Evolutionary conservation across 2,888 invertebrate species (phyloP).

Genomic region (Caenorhabditis sulstoni): DNA sequence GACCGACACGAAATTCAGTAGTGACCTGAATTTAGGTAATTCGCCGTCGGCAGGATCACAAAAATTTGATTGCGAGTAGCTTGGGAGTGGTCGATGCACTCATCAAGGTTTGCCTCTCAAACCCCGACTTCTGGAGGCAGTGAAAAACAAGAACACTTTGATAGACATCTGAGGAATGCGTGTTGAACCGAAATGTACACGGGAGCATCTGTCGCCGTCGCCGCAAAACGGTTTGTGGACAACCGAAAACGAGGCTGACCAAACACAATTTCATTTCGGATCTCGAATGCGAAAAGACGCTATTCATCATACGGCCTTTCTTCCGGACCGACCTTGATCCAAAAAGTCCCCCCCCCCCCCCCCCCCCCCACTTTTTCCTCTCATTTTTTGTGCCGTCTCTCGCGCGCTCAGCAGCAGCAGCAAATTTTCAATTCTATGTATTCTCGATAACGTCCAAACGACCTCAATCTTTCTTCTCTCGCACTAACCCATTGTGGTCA

Average conservation of each 20-base stretch:
- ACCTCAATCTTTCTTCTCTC: slow-evolving; percentile 39
- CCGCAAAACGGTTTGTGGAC: no score
- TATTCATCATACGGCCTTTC: slow-evolving; percentile 53
- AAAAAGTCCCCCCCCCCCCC: slow-evolving; percentile 26
- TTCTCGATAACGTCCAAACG: slow-evolving; percentile 37
- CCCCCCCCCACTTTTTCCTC: no score
- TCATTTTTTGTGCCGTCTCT: slow-evolving; percentile 48
- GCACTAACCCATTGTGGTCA: not conserved
- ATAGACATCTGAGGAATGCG: not conserved
- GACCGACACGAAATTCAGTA: slow-evolving; percentile 48
- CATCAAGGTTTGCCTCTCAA: not conserved
- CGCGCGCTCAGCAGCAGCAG: no score
- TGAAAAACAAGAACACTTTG: not conserved
- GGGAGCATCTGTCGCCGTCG: no score
- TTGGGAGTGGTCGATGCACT: not conserved
- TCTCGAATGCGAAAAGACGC: slow-evolving; percentile 54
- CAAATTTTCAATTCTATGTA: slow-evolving; percentile 2
- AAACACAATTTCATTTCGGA: slow-evolving; percentile 33
- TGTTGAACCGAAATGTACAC: no score
- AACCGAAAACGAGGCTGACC: slow-evolving; percentile 2
- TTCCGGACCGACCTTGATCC: slow-evolving; percentile 55
- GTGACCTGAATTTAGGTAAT: slow-evolving; percentile 51
- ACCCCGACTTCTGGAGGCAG: no score
- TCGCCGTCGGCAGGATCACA: not conserved
- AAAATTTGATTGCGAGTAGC: not conserved